A percentile compares a stretch with the other conserved stretches of the same genome.
These are phyloP conservation scores for Psephotus haematonotus DNA, from an alignment of 2,113 vertebrate species.

Conservation along the genomic window DNA sequence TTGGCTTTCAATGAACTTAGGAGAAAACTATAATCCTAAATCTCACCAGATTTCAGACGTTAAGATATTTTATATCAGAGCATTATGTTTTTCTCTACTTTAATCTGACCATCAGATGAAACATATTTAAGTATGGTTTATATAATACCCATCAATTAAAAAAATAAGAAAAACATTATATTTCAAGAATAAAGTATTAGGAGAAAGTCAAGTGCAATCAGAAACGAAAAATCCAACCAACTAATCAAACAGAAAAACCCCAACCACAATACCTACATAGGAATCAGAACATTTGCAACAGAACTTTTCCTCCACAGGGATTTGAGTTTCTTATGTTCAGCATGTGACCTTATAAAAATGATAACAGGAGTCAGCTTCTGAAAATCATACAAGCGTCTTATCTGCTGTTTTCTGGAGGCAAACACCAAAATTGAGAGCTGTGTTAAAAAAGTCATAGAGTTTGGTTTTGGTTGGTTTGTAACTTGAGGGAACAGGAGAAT, in stretches of 20 bases:
- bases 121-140: neutral
- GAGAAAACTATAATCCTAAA: neutral
- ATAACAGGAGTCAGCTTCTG: neutral
- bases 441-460: neutral
- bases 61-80: neutral
- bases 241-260: neutral
- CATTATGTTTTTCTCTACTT: neutral
- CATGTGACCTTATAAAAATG: conserved; percentile 26
- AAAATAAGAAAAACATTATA: neutral
- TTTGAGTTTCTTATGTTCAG: conserved; percentile 13
- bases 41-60: neutral
- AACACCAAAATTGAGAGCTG: neutral
- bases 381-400: neutral
- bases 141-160: neutral
- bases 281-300: neutral
- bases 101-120: neutral
- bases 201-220: neutral
- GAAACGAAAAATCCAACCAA: neutral
- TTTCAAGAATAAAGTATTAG: neutral
- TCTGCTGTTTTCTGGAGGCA: neutral
- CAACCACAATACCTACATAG: neutral
- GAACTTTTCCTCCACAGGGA: neutral
- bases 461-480: neutral
- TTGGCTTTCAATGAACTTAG: neutral
- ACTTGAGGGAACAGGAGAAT: neutral